Percentiles rank a stretch among this genome's conserved stretches.
phyloP scores from a whole-genome alignment of 2,113 vertebrate genomes.

The Halichoerus grypus region DNA sequence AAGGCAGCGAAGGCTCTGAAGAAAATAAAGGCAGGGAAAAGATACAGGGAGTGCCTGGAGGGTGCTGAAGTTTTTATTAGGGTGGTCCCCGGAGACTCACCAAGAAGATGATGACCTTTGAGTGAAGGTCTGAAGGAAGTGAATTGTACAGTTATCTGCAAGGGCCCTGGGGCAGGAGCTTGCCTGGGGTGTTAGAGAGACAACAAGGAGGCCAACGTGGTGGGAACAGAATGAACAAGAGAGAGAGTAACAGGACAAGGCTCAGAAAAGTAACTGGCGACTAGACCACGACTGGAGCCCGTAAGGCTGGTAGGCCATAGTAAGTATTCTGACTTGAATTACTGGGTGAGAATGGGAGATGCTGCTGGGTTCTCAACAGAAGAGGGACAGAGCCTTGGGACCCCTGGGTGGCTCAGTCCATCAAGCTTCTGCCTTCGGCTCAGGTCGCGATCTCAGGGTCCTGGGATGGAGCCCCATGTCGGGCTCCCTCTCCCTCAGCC shows the following conservation, averaged over 20 bases:
- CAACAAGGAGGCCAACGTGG: neutral
- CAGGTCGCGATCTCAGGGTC: no score
- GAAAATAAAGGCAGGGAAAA: neutral
- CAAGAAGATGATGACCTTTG: neutral
- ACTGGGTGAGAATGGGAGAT: neutral
- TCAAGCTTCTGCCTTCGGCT: no score
- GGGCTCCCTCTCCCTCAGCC: no score
- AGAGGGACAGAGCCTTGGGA: neutral
- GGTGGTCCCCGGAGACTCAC: neutral
- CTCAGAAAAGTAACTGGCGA: neutral
- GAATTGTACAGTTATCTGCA: neutral
- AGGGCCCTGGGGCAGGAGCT: neutral
- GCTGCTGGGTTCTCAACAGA: neutral
- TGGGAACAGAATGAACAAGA: neutral
- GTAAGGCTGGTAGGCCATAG: neutral
- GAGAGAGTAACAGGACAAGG: neutral
- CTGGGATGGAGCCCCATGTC: no score
- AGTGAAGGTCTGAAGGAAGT: neutral
- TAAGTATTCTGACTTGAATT: neutral
- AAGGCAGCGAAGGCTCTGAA: neutral
- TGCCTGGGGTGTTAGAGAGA: neutral
- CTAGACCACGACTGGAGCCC: neutral
- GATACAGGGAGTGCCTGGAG: neutral
- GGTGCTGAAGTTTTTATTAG: neutral
- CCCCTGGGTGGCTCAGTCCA: no score